These are phyloP conservation scores for Morpho helenor DNA, from an alignment of 2,888 invertebrate genomes.

Conservation along the genomic window DNA sequence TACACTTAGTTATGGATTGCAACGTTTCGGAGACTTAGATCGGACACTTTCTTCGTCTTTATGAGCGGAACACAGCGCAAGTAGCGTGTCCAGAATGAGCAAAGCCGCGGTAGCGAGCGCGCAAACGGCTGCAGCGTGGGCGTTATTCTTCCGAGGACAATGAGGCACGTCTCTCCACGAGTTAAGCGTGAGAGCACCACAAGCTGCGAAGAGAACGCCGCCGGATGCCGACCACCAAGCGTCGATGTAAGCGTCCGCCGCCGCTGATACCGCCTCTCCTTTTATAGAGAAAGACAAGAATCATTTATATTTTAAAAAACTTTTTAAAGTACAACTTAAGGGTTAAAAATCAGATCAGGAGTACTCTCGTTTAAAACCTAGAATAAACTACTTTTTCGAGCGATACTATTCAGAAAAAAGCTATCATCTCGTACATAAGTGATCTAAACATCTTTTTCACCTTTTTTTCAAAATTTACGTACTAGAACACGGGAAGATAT, in stretches of 20 bases:
- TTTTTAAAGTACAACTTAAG: neutral
- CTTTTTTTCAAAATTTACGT: too few relatives aligned
- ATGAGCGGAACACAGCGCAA: constrained; percentile 56
- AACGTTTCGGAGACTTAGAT: constrained; percentile 41
- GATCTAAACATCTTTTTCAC: too few relatives aligned
- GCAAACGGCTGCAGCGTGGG: constrained; percentile 50
- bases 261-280: constrained; percentile 65
- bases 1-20: constrained; percentile 17
- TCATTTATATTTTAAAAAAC: neutral
- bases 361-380: too few relatives aligned
- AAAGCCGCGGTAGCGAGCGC: constrained; percentile 50
- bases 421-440: too few relatives aligned
- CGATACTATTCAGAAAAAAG: too few relatives aligned
- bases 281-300: constrained; percentile 3
- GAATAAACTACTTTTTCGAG: too few relatives aligned
- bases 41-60: constrained; percentile 46
- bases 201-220: constrained; percentile 50
- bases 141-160: constrained; percentile 42
- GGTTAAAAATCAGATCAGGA: too few relatives aligned
- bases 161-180: constrained; percentile 53
- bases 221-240: constrained; percentile 67
- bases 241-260: constrained; percentile 65
- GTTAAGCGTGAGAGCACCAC: constrained; percentile 52
- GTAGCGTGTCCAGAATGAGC: constrained; percentile 50
- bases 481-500: too few relatives aligned